Base-by-base conservation (phyloP, 1,140 invertebrate species). In the Latrodectus geometricus region DNA sequence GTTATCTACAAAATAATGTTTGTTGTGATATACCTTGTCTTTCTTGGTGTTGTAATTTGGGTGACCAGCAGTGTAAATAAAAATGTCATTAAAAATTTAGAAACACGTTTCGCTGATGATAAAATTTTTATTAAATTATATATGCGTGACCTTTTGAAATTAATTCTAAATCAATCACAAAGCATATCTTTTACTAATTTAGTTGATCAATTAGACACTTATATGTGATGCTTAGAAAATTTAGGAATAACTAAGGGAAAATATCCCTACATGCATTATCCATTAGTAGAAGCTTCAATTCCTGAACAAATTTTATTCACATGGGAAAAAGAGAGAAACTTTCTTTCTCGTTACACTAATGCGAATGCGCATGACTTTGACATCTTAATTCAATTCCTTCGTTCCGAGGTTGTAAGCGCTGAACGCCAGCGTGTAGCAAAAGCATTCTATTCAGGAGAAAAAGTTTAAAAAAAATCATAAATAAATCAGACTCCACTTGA, bases 311-410 rank as follows among this genome's bases (percentile, higher is more conserved):
- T 69, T 23, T 69, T 69, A 69, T 7, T 69, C 12, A 11, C 68
- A 20, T 69, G 68, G 68, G 68, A 69, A 69, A 69, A 2, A 69
- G 66, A n/a, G n/a, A n/a, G 68, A 69, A 69, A 69, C 12, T 69
- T 11, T 7, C 1, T 69, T 21, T n/a, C 68, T 69, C 68, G 4
- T 2, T 3, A 9, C 8, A 69, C 14, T 69, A 23, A 69, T 69
- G 2, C 68, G 9, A 69, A 11, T n/a, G 8, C 68, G 20, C 17
- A 69, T 69, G 20, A 69, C 20, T n/a, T 69, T 69, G 4, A 69
- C 9, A 1, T n/a, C 2, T n/a, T 69, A 69, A 21, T 69, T 15
- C 4, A 23, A n/a, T 69, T 69, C 21, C 68, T 69, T 69, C 68
- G 68, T 9, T 69, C 14, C 11, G 68, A 21, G n/a, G 20, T 69